These are phyloP conservation scores for Drosophila limbata DNA, from an alignment of 2,888 invertebrate genomes.

Conservation along the genomic window DNA sequence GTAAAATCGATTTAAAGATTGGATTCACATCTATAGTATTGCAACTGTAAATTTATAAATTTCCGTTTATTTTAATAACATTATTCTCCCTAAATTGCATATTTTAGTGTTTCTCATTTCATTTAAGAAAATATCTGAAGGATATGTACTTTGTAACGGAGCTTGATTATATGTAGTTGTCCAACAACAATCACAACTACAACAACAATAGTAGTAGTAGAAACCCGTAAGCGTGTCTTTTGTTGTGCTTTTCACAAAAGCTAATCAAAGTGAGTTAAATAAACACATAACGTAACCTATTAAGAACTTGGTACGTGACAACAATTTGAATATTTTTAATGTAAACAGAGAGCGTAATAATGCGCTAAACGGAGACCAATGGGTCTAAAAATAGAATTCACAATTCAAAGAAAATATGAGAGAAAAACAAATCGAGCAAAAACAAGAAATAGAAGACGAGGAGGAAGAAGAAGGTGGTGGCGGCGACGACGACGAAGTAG, in stretches of 20 bases:
- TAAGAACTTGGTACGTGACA: conserved; percentile 80
- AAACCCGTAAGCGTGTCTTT: conserved; percentile 55
- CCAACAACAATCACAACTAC: background rate
- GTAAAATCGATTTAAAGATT: too few species aligned
- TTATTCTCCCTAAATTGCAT: background rate
- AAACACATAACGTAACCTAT: conserved; percentile 81
- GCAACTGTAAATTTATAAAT: background rate
- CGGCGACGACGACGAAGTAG: conserved; percentile 27
- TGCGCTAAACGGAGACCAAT: conserved; percentile 45
- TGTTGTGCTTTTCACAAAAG: conserved; percentile 66
- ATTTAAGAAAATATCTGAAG: background rate
- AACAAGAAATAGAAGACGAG: conserved; percentile 45
- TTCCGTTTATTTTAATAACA: background rate
- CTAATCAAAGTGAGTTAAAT: conserved; percentile 80
- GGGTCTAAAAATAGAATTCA: conserved; percentile 71
- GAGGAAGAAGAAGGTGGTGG: conserved; percentile 13
- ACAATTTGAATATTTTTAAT: conserved; percentile 80
- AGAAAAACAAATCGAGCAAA: conserved; percentile 62
- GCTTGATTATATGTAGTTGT: conserved; percentile 17
- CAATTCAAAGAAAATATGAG: conserved; percentile 71
- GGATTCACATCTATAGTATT: too few species aligned
- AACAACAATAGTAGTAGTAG: conserved; percentile 11
- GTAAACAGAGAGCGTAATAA: conserved; percentile 71
- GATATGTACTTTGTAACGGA: conserved; percentile 39
- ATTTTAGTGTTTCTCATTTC: background rate